Conservation (phyloP, 2,888 invertebrate species). For the Monoplex corrugatus region DNA sequence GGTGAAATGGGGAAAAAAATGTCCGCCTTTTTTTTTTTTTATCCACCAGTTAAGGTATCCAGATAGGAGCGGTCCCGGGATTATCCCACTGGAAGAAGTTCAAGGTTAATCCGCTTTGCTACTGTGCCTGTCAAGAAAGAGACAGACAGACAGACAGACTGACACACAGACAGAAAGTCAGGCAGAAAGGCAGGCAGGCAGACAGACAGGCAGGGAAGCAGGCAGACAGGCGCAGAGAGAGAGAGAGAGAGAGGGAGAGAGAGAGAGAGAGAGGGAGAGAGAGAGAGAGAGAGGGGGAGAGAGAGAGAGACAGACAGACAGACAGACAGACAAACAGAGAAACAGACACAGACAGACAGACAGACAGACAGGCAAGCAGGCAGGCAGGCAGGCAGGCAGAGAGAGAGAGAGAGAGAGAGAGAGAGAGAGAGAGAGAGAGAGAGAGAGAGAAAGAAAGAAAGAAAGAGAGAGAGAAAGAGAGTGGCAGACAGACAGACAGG, state of each 20-base stretch:
- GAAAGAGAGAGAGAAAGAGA: not conserved
- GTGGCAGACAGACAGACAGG: too few relatives aligned
- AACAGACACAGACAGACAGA: not conserved
- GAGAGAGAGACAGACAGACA: constrained; percentile 8
- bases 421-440: not conserved
- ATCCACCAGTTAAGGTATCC: too few relatives aligned
- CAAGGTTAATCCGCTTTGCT: too few relatives aligned
- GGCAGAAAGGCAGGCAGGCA: too few relatives aligned
- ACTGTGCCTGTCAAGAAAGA: too few relatives aligned
- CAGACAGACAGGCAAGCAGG: not conserved
- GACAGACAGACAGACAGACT: too few relatives aligned
- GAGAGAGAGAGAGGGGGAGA: constrained; percentile 15
- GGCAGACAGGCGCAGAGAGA: constrained; percentile 30
- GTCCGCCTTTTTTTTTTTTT: too few relatives aligned
- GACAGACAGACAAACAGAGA: constrained; percentile 22
- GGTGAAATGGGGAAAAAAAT: too few relatives aligned
- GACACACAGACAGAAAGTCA: too few relatives aligned
- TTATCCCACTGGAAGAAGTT: too few relatives aligned
- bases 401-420: not conserved
- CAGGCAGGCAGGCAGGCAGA: not conserved
- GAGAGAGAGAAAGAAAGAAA: constrained; percentile 1
- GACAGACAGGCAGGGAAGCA: not conserved
- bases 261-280: constrained; percentile 5
- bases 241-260: constrained; percentile 20
- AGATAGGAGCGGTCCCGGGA: too few relatives aligned